Conservation (phyloP, 2,888 invertebrate genomes). For the Homarus gammarus region DNA sequence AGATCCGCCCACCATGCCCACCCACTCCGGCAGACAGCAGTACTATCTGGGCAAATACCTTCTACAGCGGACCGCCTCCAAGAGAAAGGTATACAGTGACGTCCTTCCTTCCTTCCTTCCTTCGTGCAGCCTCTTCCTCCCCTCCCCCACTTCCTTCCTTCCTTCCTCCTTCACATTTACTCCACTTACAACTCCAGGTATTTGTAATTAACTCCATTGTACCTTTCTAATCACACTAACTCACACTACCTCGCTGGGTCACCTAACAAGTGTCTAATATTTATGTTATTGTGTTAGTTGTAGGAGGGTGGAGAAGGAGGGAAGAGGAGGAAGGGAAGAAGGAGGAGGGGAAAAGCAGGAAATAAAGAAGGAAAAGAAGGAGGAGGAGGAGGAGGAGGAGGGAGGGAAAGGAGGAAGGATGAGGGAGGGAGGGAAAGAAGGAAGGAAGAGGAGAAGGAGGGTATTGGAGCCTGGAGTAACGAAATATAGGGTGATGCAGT, state of each 20-base stretch:
- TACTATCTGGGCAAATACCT: slow-evolving; percentile 61
- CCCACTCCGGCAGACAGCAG: slow-evolving; percentile 55
- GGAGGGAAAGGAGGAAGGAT: not conserved
- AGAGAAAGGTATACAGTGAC: slow-evolving; percentile 50
- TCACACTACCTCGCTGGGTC: too few relatives aligned
- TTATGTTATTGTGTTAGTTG: too few relatives aligned
- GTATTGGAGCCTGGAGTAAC: too few relatives aligned
- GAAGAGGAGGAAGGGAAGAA: not conserved
- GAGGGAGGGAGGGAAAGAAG: not conserved
- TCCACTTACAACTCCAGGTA: too few relatives aligned
- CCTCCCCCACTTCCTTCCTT: not conserved
- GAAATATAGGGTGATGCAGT: not conserved
- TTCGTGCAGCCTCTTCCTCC: too few relatives aligned
- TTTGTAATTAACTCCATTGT: too few relatives aligned
- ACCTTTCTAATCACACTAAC: too few relatives aligned
- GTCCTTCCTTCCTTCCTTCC: not conserved
- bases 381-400: not conserved
- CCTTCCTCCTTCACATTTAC: not conserved
- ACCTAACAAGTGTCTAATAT: too few relatives aligned
- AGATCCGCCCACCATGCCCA: slow-evolving; percentile 40
- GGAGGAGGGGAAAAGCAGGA: not conserved
- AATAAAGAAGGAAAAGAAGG: not conserved
- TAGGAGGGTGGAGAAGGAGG: not conserved
- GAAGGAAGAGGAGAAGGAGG: not conserved
- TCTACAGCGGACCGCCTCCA: slow-evolving; percentile 53